Evolutionary conservation across 2,888 invertebrate genomes (phyloP), one percentile per base, ranked within the genome.

Genomic region (Trichopoda pennipes): DNA sequence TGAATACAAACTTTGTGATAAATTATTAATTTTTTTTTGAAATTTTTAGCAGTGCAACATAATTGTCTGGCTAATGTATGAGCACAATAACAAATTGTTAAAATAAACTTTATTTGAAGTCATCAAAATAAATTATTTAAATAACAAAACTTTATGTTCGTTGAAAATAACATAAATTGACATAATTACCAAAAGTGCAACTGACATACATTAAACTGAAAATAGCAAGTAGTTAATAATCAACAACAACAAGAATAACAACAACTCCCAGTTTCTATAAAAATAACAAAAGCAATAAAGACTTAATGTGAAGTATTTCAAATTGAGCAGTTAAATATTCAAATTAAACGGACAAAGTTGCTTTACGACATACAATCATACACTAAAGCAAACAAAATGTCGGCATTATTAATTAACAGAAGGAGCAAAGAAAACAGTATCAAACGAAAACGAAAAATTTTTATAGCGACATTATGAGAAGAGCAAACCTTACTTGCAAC

Each of bases 141-240:
- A 47, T 78, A 32, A 72, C 21, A 69, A 47, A 69, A 61, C 35
- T 28, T 61, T 68, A 66, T 66, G 72, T 55, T 51, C 61, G 56
- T 56, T 75, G 68, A 72, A 72, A 79, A 76, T 82, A 63, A 79
- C 79, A 68, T 51, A 66, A 72, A 76, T 82, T 76, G 72, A 68
- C 44, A 79, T 79, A 82, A 82, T 82, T 82, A 38, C 75, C 63
- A 44, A 75, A 66, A 68, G 38, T 82, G 75, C 79, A 82, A 82
- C 79, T 82, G 78, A 68, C 79, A 76, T 38, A 70, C 49, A 63
- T 63, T 70, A 35, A 79, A 82, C 21, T 68, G 53, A 51, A 75
- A 79, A 82, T 72, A 68, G 66, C 70, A 75, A 82, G 78, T 47
- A 75, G 75, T 79, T 82, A 76, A 82, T 82, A 82, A 79, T 49